Base-by-base conservation (phyloP, 2,888 invertebrate species). In the Drosophila borborema region DNA sequence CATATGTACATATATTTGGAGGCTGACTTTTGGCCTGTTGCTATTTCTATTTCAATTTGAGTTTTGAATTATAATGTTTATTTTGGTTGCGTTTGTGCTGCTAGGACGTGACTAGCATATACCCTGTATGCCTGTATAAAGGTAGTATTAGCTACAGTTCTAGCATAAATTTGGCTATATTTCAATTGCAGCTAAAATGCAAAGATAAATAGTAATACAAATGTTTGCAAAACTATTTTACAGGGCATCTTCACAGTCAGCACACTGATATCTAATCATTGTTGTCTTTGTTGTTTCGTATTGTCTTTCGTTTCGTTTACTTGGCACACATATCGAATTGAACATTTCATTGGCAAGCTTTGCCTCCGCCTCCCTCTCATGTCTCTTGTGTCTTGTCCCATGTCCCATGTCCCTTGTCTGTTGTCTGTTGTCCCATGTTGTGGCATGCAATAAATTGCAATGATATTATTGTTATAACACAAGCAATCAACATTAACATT, bases 271-370 rank as follows among this genome's bases (percentile, higher is more conserved):
- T n/a, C 31, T 40, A 28, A 6, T 23, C 34, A n/a, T 51, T 53
- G 55, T 45, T 65, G 49, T 7, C 12, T 34, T 20, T 76, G 49
- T 20, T 76, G 46, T 59, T 41, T 55, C 28, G 31, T 6, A 8
- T 49, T 77, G 61, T 59, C 60, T 64, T 46, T 64, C 59, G 43
- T 53, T 64, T 61, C 18, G 69, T 89, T 82, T 72, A 82, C 90
- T 90, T 85, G 84, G 89, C 84, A 88, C 76, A 88, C 65, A 86
- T 82, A 67, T 82, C 53, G 43, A 40, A 31, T 43, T 65, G 64
- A 69, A 72, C 80, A 82, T 88, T 74, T 77, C 86, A 84, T 82
- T 88, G 89, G 72, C 80, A 80, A 80, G 62, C 65, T 40, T 43
- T 56, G 40, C 10, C 31, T 34, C 64, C 34, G 9, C 34, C 34